Evolutionary conservation across 1,140 invertebrate genomes (phyloP).

Genomic region (Trypoxylus dichotomus): DNA sequence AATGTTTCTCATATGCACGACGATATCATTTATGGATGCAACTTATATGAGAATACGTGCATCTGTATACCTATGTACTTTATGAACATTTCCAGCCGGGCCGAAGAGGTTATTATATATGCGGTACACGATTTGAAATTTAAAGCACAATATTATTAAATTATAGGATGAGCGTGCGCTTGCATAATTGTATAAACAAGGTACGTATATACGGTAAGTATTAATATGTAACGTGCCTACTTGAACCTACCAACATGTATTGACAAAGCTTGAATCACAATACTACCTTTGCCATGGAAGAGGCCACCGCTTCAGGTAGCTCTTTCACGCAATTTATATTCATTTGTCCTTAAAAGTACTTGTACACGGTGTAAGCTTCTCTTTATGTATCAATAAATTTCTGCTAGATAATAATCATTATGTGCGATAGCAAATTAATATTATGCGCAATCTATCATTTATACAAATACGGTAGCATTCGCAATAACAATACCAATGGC

Average conservation of each 20-base stretch:
- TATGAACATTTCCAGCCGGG: background rate
- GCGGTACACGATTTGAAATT: conserved; percentile 22
- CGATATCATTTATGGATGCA: background rate
- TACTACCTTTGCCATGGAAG: too few relatives aligned
- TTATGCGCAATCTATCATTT: too few relatives aligned
- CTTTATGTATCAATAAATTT: too few relatives aligned
- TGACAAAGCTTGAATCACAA: too few relatives aligned
- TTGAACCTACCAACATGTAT: background rate
- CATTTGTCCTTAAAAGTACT: too few relatives aligned
- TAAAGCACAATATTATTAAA: conserved; percentile 30
- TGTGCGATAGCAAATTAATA: too few relatives aligned
- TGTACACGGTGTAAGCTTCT: too few relatives aligned
- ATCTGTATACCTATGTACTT: background rate
- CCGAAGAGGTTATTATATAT: background rate
- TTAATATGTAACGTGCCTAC: background rate
- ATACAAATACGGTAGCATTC: too few relatives aligned
- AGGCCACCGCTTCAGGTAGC: too few relatives aligned
- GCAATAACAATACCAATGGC: too few relatives aligned
- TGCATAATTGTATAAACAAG: conserved; percentile 25
- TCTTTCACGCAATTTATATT: too few relatives aligned
- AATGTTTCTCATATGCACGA: background rate
- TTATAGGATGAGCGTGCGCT: conserved; percentile 24
- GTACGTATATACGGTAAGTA: background rate
- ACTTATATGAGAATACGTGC: background rate
- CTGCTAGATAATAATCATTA: too few relatives aligned